Evolutionary conservation across 1,140 invertebrate genomes (phyloP).

Genomic region (Musca vetustissima): DNA sequence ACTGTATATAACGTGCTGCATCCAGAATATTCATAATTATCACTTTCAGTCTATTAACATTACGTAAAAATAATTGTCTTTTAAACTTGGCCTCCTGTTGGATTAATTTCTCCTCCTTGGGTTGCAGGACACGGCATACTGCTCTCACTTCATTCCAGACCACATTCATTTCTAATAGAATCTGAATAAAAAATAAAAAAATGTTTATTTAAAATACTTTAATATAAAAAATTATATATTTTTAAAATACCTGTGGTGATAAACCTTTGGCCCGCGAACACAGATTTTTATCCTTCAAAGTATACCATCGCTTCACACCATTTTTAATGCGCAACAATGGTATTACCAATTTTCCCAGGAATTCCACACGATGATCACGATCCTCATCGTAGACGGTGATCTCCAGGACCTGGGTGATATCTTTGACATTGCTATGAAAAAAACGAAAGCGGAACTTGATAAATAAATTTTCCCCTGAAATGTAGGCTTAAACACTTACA

Average conservation of each 20-base stretch:
- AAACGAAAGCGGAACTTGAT: too few relatives aligned
- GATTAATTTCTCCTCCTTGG: constrained; percentile 94
- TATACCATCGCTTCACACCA: constrained; percentile 93
- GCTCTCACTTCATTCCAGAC: constrained; percentile 89
- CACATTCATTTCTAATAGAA: constrained; percentile 84
- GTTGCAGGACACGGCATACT: constrained; percentile 89
- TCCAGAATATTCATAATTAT: constrained; percentile 89
- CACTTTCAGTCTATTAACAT: constrained; percentile 89
- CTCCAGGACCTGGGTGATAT: constrained; percentile 94
- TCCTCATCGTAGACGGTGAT: constrained; percentile 99
- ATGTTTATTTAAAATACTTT: constrained; percentile 44
- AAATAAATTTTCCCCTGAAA: too few relatives aligned
- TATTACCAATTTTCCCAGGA: constrained; percentile 90
- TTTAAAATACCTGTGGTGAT: constrained; percentile 72
- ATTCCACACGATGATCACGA: constrained; percentile 96
- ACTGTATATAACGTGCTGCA: constrained; percentile 89
- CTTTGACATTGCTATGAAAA: constrained; percentile 84
- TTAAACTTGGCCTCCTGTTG: constrained; percentile 94
- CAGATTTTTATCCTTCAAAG: constrained; percentile 95
- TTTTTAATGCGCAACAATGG: constrained; percentile 86
- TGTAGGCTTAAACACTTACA: constrained; percentile 74
- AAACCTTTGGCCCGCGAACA: constrained; percentile 85
- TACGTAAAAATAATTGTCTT: constrained; percentile 87
- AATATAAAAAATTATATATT: background rate
- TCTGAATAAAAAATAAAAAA: constrained; percentile 30